phyloP scores from a whole-genome alignment of 2,113 vertebrate species.

The Lethenteron camtschaticum region DNA sequence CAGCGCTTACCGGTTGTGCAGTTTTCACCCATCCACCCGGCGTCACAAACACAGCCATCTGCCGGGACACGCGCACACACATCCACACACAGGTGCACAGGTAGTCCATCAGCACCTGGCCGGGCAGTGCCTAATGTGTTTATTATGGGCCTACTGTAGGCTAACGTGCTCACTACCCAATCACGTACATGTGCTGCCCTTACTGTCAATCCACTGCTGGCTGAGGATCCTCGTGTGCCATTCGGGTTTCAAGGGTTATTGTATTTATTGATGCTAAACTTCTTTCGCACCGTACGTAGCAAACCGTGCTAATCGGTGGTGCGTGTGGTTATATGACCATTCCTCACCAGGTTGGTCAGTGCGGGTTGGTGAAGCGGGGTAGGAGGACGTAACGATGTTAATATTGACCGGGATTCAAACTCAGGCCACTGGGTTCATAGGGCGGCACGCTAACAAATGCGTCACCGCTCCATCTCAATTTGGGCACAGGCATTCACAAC shows the following conservation, averaged over 20 bases:
- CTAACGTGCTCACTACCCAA: neutral
- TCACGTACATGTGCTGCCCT: neutral
- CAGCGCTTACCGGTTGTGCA: neutral
- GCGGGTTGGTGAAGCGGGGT: too few species aligned
- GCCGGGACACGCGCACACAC: neutral
- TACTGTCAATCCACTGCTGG: neutral
- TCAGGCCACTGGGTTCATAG: neutral
- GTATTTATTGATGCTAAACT: neutral
- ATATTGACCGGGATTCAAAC: neutral
- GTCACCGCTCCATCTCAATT: neutral
- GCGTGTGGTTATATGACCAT: too few species aligned
- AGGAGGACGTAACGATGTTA: neutral
- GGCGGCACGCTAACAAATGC: neutral
- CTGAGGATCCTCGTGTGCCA: neutral
- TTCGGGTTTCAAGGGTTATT: neutral
- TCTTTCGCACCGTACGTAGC: too few species aligned
- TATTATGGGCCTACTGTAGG: neutral
- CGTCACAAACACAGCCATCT: conserved; percentile 3
- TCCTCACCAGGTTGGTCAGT: too few species aligned
- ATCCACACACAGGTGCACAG: neutral
- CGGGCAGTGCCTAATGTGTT: neutral
- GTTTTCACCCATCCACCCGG: neutral
- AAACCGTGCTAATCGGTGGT: too few species aligned
- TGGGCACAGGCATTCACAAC: neutral
- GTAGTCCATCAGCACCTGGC: neutral